A percentile compares a stretch with the other conserved stretches of the same genome.
Evolutionary conservation across 2,888 invertebrate species (phyloP).

Genomic region (Thelaira solivaga): DNA sequence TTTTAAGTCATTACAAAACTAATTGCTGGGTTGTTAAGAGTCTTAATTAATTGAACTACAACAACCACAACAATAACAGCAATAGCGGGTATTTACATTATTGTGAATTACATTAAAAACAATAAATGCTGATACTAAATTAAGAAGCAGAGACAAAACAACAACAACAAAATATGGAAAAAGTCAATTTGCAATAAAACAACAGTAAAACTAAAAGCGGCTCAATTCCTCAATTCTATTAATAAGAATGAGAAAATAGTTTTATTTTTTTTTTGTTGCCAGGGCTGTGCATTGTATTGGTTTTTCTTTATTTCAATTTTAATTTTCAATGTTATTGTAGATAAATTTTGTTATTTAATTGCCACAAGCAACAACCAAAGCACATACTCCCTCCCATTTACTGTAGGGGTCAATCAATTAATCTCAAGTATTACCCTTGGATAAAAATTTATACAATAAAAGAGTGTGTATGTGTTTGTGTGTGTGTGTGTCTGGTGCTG

Average conservation of each 20-base stretch:
- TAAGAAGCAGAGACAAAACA: not conserved
- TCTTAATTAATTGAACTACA: constrained; percentile 9
- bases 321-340: not conserved
- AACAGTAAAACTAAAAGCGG: not conserved
- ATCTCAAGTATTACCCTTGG: constrained; percentile 54
- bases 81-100: constrained; percentile 7
- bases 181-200: not conserved
- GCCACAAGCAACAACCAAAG: constrained; percentile 31
- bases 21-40: constrained; percentile 2
- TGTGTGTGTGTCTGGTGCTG: too few species aligned
- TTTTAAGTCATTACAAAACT: not conserved
- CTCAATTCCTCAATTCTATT: too few species aligned
- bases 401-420: constrained; percentile 50
- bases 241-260: not conserved
- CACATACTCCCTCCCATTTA: constrained; percentile 28
- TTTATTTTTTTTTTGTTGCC: not conserved
- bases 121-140: not conserved
- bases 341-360: constrained; percentile 36
- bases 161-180: constrained; percentile 14
- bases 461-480: not conserved
- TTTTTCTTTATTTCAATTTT: constrained; percentile 3
- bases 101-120: not conserved
- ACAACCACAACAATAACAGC: too few species aligned
- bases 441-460: constrained; percentile 14
- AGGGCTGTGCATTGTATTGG: not conserved